Base-by-base conservation (phyloP, 2,888 invertebrate genomes). In the Nectonema munidae region DNA sequence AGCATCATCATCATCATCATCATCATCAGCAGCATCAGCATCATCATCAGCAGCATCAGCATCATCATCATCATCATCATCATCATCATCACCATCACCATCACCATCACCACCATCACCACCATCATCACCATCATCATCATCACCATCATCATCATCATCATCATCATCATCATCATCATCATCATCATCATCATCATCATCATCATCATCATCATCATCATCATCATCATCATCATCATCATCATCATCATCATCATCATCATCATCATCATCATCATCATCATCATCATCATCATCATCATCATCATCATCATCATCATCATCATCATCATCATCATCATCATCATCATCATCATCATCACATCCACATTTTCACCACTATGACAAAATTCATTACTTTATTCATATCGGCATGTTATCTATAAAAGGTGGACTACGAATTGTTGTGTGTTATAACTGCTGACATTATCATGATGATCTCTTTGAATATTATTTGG, bases 61-160 rank as follows among this genome's bases (percentile, higher is more conserved):
- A n/a, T n/a, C n/a, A n/a, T n/a, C 36, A 36, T 36, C 38, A 35
- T 35, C n/a, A 33, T 38, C 38, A 34, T 29, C 35, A 33, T 38
- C 38, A 35, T 36, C 38, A 6, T 29, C 30, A 14, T 34, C 35
- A 38, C 37, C 38, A 38, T 35, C 36, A 33, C 13, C 36, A 6
- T 30, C 35, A 30, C 9, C 36, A 38, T 30, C 33, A 30, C 5
- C 36, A n/a, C 9, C 14, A 20, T n/a, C n/a, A 35, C 9, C n/a
- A 19, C 29, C n/a, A 21, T 36, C 25, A n/a, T 33, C 38, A 6
- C 36, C 38, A 34, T 36, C 38, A 36, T 25, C 36, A 29, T 36
- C 36, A 25, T 25, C 25, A 25, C n/a, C 25, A 25, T 25, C 25
- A 25, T 25, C 25, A 25, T 25, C 25, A 25, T 25, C 25, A 25